Base-by-base conservation (phyloP, 2,797 vertebrate species). In the Urophycis tenuis region DNA sequence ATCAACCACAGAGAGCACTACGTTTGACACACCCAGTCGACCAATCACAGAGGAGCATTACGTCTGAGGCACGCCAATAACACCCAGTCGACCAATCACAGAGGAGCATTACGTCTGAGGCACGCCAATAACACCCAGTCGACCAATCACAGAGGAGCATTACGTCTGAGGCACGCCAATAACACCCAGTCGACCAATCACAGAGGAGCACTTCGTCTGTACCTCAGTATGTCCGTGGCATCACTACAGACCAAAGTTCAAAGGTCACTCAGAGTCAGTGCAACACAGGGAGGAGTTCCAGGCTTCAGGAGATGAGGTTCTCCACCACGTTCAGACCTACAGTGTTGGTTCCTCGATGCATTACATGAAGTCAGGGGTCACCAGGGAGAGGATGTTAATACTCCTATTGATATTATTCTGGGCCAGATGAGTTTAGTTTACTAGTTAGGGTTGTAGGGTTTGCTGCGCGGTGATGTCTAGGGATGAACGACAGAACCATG, bases 1-100 rank as follows among this genome's bases (percentile, higher is more conserved):
- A 93, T 94, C 89, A 94, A 94, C 90, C 93, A 92, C 84, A 90
- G 91, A 31, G 93, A 94, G 84, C 92, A 94, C 85, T 94, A 94
- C 7, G 94, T 94, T 82, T 94, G 88, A 41, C 69, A 75, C 5
- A 39, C 0, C 1, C 53, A 53, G 53, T 60, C 5, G 53, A 60
- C 53, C 53, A 60, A 25, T 60, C 22, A 19, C 53, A 60, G 22
- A 9, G 22, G 53, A n/a, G 53, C 53, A 25, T 60, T n/a, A 60
- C 22, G 53, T 25, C 22, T 25, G 22, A 60, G 22, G 25, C 22
- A 17, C 22, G 39, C 53, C 53, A 22, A 22, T 60, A 60, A 17
- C 53, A n/a, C 53, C 53, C 53, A 9, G 53, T 17, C n/a, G 22
- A 60, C 53, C 53, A 60, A 60, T 60, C 53, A 60, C 53, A 60